A percentile compares a stretch with the other conserved stretches of the same genome.
phyloP scores from a whole-genome alignment of 2,888 invertebrate species.

The Megalurothrips usitatus region DNA sequence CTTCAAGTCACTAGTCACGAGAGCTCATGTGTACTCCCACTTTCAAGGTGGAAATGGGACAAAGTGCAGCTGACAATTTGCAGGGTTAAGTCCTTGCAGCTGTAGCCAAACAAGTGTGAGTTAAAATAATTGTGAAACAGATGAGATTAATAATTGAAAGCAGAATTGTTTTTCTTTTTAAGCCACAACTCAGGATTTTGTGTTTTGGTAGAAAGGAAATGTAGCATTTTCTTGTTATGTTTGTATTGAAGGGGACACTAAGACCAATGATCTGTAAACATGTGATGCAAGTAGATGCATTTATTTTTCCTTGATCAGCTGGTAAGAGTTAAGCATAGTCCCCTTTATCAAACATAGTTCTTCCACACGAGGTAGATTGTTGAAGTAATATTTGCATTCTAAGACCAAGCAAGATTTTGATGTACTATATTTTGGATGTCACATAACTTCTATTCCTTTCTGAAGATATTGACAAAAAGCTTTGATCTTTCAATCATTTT shows the following conservation, averaged over 20 bases:
- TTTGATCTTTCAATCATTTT: background rate
- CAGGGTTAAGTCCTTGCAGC: background rate
- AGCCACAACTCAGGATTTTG: background rate
- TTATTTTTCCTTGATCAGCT: background rate
- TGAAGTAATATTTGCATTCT: background rate
- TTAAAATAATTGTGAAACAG: background rate
- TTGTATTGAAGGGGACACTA: background rate
- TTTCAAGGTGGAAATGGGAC: background rate
- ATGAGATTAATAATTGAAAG: background rate
- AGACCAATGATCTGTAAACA: background rate
- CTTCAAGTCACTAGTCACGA: slow-evolving; percentile 18
- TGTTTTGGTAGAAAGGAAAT: background rate
- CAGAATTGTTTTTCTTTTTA: background rate
- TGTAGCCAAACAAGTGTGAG: background rate
- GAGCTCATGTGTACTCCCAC: background rate
- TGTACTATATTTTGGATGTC: background rate
- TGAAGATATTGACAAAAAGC: background rate
- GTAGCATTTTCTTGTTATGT: background rate
- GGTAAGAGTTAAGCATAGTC: background rate
- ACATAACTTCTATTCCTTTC: background rate
- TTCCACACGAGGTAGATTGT: background rate
- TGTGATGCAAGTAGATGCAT: background rate
- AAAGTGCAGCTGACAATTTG: too few relatives aligned
- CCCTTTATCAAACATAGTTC: background rate
- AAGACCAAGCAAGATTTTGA: background rate